Conservation (phyloP, 2,888 invertebrate species). For the Agapetus fuscipes region DNA sequence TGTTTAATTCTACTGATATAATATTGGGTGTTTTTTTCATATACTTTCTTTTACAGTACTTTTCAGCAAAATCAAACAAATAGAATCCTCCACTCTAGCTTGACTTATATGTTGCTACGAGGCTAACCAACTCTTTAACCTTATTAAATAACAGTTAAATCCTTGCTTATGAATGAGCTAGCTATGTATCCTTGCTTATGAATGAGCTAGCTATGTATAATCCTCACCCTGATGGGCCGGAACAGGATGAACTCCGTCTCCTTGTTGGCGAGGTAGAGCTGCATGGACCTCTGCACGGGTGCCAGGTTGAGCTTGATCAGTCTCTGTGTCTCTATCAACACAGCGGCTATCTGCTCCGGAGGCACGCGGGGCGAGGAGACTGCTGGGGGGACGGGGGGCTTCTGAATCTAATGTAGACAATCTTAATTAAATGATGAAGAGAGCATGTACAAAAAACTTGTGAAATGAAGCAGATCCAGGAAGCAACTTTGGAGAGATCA, state of each 20-base stretch:
- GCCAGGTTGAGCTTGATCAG: conserved; percentile 73
- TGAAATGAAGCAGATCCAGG: no score
- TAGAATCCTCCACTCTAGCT: no score
- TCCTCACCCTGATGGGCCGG: conserved; percentile 74
- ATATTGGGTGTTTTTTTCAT: no score
- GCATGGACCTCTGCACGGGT: conserved; percentile 78
- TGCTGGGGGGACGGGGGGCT: conserved; percentile 6
- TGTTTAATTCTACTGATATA: no score
- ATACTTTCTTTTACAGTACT: background rate
- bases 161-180: no score
- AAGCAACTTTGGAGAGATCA: background rate
- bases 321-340: conserved; percentile 68
- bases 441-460: no score
- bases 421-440: no score
- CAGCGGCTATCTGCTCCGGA: conserved; percentile 60
- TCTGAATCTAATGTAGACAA: conserved; percentile 7
- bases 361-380: conserved; percentile 36
- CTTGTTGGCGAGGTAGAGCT: conserved; percentile 88
- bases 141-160: no score
- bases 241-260: conserved; percentile 97
- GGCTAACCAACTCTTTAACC: no score
- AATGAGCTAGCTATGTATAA: no score
- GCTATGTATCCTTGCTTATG: no score
- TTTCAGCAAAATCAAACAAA: background rate
- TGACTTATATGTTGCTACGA: no score